Evolutionary conservation across 2,888 invertebrate genomes (phyloP).

Genomic region (Eumerus sabulonum): DNA sequence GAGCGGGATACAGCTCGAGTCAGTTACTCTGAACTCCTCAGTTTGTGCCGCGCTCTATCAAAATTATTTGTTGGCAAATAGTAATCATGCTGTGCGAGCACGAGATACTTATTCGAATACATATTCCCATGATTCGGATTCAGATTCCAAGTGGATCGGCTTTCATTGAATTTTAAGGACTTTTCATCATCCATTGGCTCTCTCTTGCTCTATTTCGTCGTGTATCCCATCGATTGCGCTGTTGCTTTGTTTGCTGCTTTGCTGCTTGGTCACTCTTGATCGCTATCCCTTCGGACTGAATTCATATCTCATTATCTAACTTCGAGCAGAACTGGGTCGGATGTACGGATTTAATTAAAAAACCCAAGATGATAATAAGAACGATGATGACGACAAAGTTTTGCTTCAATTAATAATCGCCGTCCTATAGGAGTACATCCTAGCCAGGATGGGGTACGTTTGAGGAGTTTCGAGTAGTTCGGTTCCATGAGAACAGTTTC

Average conservation of each 20-base stretch:
- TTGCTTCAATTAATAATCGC: conserved; percentile 25
- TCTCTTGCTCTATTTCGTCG: too few relatives aligned
- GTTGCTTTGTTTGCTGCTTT: too few relatives aligned
- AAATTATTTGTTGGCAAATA: conserved; percentile 41
- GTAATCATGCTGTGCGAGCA: conserved; percentile 38
- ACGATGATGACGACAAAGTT: conserved; percentile 33
- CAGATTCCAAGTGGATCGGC: conserved; percentile 32
- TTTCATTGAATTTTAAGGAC: conserved; percentile 57
- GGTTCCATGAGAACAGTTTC: conserved; percentile 4
- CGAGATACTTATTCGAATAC: not conserved
- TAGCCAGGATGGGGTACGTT: not conserved
- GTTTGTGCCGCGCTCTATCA: not conserved
- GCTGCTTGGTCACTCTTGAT: too few relatives aligned
- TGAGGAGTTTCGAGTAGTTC: too few relatives aligned
- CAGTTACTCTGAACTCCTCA: not conserved
- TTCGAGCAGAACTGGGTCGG: conserved; percentile 43
- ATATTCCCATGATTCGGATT: not conserved
- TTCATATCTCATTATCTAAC: conserved; percentile 40
- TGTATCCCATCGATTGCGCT: too few relatives aligned
- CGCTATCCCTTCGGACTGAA: conserved; percentile 3
- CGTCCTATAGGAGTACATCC: conserved; percentile 1
- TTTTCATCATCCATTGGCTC: conserved; percentile 42
- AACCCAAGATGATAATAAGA: conserved; percentile 1
- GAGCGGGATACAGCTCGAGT: not conserved
- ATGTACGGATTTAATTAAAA: conserved; percentile 58